These are phyloP conservation scores for Drosophila obscura DNA, from an alignment of 1,140 invertebrate species.

Conservation along the genomic window DNA sequence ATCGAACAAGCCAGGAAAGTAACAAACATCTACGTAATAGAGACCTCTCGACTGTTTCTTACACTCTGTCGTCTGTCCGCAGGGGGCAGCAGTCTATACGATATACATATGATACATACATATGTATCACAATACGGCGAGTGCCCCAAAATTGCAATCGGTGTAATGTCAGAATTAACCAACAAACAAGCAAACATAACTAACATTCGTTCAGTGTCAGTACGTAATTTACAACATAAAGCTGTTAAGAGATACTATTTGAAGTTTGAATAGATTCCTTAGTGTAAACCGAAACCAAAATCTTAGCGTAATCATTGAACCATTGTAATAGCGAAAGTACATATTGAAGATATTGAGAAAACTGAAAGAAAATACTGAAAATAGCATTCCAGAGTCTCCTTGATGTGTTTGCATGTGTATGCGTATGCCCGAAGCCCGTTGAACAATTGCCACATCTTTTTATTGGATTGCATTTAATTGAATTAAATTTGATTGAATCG, in stretches of 20 bases:
- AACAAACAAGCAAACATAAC: slow-evolving; percentile 16
- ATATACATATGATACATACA: too few species aligned
- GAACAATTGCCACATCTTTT: slow-evolving; percentile 4
- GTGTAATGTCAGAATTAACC: slow-evolving; percentile 53
- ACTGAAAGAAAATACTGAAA: slow-evolving; percentile 15
- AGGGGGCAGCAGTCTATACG: slow-evolving; percentile 12
- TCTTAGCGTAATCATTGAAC: slow-evolving; percentile 38
- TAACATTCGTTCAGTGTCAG: slow-evolving; percentile 51
- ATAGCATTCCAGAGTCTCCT: slow-evolving; percentile 51
- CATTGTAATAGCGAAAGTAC: neutral
- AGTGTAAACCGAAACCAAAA: slow-evolving; percentile 39
- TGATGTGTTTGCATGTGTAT: slow-evolving; percentile 63
- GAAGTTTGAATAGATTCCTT: slow-evolving; percentile 71
- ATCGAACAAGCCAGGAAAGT: slow-evolving; percentile 18
- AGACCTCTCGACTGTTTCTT: slow-evolving; percentile 62
- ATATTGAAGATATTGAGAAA: slow-evolving; percentile 21
- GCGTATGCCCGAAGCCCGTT: slow-evolving; percentile 34
- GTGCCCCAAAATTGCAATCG: slow-evolving; percentile 34
- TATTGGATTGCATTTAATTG: neutral
- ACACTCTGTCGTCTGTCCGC: slow-evolving; percentile 7
- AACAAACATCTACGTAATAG: slow-evolving; percentile 67
- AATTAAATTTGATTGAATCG: slow-evolving; percentile 3
- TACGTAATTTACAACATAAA: slow-evolving; percentile 49
- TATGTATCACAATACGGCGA: slow-evolving; percentile 24
- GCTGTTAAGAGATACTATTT: slow-evolving; percentile 60